Percentiles rank a stretch among this genome's conserved stretches.
phyloP scores from a whole-genome alignment of 2,888 invertebrate genomes.

The Eurois occulta region DNA sequence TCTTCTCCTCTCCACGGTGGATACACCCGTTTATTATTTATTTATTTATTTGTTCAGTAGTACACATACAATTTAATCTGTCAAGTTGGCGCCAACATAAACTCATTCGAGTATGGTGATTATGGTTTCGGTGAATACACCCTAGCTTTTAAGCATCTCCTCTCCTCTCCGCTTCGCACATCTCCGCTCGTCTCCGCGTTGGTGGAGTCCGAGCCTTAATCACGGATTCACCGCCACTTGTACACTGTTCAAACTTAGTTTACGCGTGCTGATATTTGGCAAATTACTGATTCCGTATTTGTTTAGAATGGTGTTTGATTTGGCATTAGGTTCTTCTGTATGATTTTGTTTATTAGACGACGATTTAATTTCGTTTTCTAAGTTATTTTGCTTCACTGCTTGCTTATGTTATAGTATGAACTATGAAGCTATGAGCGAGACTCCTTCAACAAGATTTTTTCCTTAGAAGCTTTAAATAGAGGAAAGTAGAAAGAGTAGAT shows the following conservation, averaged over 20 bases:
- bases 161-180: no score
- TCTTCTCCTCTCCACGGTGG: no score
- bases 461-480: background rate
- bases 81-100: no score
- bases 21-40: no score
- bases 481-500: no score
- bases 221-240: background rate
- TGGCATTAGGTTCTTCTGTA: background rate
- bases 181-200: no score
- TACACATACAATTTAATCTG: no score
- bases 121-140: no score
- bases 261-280: conserved; percentile 17
- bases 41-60: no score
- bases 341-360: background rate
- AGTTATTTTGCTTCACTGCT: background rate
- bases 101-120: no score
- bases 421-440: background rate
- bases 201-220: no score
- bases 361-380: background rate
- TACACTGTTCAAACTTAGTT: conserved; percentile 18
- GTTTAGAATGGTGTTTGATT: conserved; percentile 11
- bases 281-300: conserved; percentile 26
- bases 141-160: no score
- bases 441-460: background rate
- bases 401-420: background rate